Percentiles rank a stretch among this genome's conserved stretches.
Evolutionary conservation across 2,888 invertebrate species (phyloP).

Genomic region (Tinea semifulvella): DNA sequence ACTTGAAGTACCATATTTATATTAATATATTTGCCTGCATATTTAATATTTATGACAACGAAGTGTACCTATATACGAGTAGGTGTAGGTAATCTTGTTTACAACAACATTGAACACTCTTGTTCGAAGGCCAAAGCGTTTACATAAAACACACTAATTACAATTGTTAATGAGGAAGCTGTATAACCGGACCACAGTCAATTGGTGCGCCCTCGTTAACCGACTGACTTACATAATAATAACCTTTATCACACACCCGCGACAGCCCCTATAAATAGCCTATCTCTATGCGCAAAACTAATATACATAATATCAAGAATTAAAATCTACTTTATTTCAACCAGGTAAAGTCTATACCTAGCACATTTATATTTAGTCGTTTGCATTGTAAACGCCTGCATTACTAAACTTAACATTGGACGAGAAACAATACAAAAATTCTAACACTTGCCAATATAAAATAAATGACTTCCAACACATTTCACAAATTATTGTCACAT

Average conservation of each 20-base stretch:
- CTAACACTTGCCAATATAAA: too few species aligned
- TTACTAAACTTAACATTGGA: too few species aligned
- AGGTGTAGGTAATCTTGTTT: conserved; percentile 11
- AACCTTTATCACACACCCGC: neutral
- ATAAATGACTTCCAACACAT: too few species aligned
- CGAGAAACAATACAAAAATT: too few species aligned
- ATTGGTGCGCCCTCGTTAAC: conserved; percentile 11
- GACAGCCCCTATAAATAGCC: neutral
- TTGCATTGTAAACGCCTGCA: too few species aligned
- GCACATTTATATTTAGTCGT: too few species aligned
- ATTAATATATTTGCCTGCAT: too few species aligned
- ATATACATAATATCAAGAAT: too few species aligned
- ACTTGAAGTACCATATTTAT: too few species aligned
- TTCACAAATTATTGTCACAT: too few species aligned
- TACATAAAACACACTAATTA: conserved; percentile 41
- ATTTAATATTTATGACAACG: neutral
- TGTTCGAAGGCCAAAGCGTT: conserved; percentile 32
- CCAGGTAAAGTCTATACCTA: too few species aligned
- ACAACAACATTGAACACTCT: neutral
- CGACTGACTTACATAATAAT: conserved; percentile 1
- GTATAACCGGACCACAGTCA: conserved; percentile 27
- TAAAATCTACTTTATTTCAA: too few species aligned
- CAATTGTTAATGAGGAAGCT: conserved; percentile 49
- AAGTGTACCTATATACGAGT: neutral
- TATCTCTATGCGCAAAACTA: neutral